These are phyloP conservation scores for mouse (Mus musculus) DNA, from an alignment of 2,113 vertebrate species.

Conservation along the genomic window GRCm39 chr10:25881001-25881500, in stretches of 20 bases:
- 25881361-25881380: constrained; percentile 45
- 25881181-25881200: not conserved
- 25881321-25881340: not conserved
- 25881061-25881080: not conserved
- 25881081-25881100: not conserved
- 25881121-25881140: not conserved
- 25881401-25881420: constrained; percentile 8
- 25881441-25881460: constrained; percentile 12
- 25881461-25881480: not conserved
- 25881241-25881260: not conserved
- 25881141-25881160: not conserved
- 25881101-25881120: constrained; percentile 20
- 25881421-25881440: constrained; percentile 14
- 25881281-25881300: not conserved
- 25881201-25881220: not conserved
- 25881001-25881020: not conserved
- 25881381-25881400: not conserved
- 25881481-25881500: not conserved
- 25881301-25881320: not conserved
- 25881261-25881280: not conserved
- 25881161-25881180: not conserved
- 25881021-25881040: not conserved
- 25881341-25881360: not conserved
- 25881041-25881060: not conserved
- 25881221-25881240: not conserved